These are phyloP conservation scores for Ifrita kowaldi DNA, from an alignment of 2,113 vertebrate genomes.

Conservation along the genomic window DNA sequence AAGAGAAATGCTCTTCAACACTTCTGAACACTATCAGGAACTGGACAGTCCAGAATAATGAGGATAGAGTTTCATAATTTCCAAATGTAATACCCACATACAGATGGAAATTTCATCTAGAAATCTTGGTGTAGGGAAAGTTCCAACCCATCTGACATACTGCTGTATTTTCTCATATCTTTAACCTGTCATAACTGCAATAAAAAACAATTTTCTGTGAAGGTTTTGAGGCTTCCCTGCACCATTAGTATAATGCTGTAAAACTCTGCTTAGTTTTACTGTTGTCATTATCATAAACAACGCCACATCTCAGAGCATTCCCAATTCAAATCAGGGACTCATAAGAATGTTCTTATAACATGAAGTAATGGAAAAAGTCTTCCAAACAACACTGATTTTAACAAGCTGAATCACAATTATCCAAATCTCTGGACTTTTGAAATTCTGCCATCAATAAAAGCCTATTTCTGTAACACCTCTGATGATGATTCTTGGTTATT, in stretches of 20 bases:
- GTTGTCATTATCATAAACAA: not conserved
- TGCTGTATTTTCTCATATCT: not conserved
- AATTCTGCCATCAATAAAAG: not conserved
- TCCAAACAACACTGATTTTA: not conserved
- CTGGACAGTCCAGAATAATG: not conserved
- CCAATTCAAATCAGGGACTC: not conserved
- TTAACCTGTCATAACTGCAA: conserved; percentile 13
- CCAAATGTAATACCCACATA: not conserved
- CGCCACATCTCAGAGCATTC: not conserved
- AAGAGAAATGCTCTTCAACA: not conserved
- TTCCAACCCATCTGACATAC: not conserved
- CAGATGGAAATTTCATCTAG: not conserved
- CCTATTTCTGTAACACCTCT: not conserved
- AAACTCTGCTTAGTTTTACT: not conserved
- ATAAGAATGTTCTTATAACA: not conserved
- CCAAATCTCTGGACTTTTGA: not conserved
- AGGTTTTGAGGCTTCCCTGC: not conserved
- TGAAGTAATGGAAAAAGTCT: not conserved
- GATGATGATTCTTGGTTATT: not conserved
- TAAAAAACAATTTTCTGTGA: not conserved
- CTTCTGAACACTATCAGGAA: not conserved
- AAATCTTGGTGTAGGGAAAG: not conserved
- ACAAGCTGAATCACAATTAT: not conserved
- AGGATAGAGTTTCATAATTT: not conserved
- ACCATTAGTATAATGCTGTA: not conserved